Percentiles rank a stretch among this genome's conserved stretches.
Evolutionary conservation across 2,888 invertebrate species (phyloP).

Genomic region (Spodoptera littoralis): DNA sequence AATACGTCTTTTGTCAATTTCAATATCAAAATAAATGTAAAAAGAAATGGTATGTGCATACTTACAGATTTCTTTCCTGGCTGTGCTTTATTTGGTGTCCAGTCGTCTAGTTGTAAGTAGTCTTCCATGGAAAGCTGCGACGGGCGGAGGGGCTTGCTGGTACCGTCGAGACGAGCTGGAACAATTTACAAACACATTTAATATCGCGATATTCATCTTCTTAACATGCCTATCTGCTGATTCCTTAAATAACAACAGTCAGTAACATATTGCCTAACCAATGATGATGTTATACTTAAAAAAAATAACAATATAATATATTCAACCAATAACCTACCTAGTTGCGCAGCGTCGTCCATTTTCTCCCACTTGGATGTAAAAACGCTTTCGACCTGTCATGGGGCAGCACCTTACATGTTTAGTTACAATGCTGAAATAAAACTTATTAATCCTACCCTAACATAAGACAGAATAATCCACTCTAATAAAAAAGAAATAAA

Average conservation of each 20-base stretch:
- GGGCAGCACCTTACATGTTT: constrained; percentile 81
- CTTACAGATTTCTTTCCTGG: constrained; percentile 97
- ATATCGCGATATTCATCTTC: constrained; percentile 19
- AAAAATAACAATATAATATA: constrained; percentile 49
- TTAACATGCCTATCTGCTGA: constrained; percentile 10
- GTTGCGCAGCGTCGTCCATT: constrained; percentile 94
- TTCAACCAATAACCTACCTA: constrained; percentile 91
- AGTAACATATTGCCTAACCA: constrained; percentile 7
- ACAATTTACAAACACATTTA: constrained; percentile 72
- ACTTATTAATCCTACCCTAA: constrained; percentile 80
- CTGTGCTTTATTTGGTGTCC: constrained; percentile 89
- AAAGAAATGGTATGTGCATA: constrained; percentile 52
- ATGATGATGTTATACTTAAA: constrained; percentile 41
- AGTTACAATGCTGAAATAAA: constrained; percentile 86
- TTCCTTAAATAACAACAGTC: constrained; percentile 13
- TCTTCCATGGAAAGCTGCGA: constrained; percentile 95
- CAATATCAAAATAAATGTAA: constrained; percentile 1
- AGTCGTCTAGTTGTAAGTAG: constrained; percentile 96
- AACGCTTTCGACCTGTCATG: constrained; percentile 85
- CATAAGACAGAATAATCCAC: constrained; percentile 36
- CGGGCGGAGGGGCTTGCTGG: constrained; percentile 92
- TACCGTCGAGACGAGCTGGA: constrained; percentile 97
- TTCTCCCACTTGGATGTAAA: constrained; percentile 94
- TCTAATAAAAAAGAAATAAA: constrained; percentile 39
- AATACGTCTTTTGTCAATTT: too few species aligned